Evolutionary conservation across 1,140 invertebrate genomes (phyloP), one percentile per base, ranked within the genome.

Genomic region (Drosophila miranda): DNA sequence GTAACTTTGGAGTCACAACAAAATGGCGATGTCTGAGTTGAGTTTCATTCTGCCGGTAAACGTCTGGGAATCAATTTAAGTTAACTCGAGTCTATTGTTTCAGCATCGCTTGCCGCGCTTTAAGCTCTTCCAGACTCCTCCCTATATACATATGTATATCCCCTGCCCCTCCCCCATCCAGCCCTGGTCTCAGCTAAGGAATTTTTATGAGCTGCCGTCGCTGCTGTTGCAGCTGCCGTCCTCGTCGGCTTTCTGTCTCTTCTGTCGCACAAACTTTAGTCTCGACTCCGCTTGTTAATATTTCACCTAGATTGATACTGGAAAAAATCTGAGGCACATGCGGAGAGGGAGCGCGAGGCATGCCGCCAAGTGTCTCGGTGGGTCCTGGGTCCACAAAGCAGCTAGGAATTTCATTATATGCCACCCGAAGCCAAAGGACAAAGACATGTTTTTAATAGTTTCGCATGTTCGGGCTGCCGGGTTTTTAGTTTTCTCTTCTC

Each of bases 381-480:
- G 49, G 51, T 3, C 8, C 28, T 30, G 55, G 58, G 8, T 38
- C 11, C 55, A 54, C 56, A 61, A 69, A 62, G 63, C 81, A 70
- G 63, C 69, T 61, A 67, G 81, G 80, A 84, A 84, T 84, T 84
- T 84, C 80, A 84, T 84, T 84, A 84, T 84, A 73, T 77, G 73
- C 81, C 81, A 80, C 53, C 81, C 76, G 72, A 63, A 60, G 81
- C 77, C 81, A 86, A 84, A 81, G 81, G 77, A 86, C 81, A 84
- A 84, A 84, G 81, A 84, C 81, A 84, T 84, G 81, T 86, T 84
- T 84, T 84, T 84, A 84, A 84, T 84, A 84, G 81, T 84, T 84
- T 84, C 68, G 67, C 68, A 70, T 84, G 81, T 84, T 84, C 86
- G 81, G 75, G 63, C 67, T 77, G 77, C 67, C 60, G 51, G 68